A percentile compares a stretch with the other conserved stretches of the same genome.
phyloP scores from a whole-genome alignment of 2,888 invertebrate species.

The Hyposoter dolosus region DNA sequence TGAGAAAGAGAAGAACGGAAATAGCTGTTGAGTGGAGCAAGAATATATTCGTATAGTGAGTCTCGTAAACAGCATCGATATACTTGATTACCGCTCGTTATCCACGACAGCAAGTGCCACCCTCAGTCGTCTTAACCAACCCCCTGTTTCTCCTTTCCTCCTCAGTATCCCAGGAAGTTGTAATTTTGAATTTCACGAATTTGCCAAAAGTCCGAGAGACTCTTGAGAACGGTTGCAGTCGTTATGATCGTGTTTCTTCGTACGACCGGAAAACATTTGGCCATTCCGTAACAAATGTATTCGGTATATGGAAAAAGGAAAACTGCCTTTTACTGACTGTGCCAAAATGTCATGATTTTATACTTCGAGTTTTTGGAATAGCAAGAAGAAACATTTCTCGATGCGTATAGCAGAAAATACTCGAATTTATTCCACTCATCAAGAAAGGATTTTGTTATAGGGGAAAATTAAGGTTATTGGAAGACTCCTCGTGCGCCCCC shows the following conservation, averaged over 20 bases:
- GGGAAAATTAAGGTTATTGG: slow-evolving; percentile 54
- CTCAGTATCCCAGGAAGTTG: slow-evolving; percentile 46
- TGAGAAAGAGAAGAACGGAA: slow-evolving; percentile 55
- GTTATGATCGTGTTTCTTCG: slow-evolving; percentile 34
- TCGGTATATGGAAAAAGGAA: background rate
- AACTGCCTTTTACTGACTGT: background rate
- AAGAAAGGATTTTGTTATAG: slow-evolving; percentile 57
- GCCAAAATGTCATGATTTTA: background rate
- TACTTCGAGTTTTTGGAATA: background rate
- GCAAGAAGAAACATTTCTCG: background rate
- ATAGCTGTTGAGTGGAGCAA: slow-evolving; percentile 60
- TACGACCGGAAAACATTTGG: slow-evolving; percentile 36
- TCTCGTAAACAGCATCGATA: slow-evolving; percentile 69
- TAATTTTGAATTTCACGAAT: slow-evolving; percentile 61
- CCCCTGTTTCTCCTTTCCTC: background rate
- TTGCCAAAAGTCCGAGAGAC: slow-evolving; percentile 30
- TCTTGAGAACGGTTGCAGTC: background rate
- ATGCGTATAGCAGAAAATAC: slow-evolving; percentile 5
- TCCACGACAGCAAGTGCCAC: slow-evolving; percentile 57
- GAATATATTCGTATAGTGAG: slow-evolving; percentile 62
- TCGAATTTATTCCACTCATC: slow-evolving; percentile 58
- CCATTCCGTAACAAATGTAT: slow-evolving; percentile 24
- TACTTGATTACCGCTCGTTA: slow-evolving; percentile 70
- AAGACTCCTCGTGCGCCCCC: slow-evolving; percentile 38
- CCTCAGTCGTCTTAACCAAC: slow-evolving; percentile 42